phyloP scores from a whole-genome alignment of 1,140 invertebrate genomes.

The Eurosta solidaginis region DNA sequence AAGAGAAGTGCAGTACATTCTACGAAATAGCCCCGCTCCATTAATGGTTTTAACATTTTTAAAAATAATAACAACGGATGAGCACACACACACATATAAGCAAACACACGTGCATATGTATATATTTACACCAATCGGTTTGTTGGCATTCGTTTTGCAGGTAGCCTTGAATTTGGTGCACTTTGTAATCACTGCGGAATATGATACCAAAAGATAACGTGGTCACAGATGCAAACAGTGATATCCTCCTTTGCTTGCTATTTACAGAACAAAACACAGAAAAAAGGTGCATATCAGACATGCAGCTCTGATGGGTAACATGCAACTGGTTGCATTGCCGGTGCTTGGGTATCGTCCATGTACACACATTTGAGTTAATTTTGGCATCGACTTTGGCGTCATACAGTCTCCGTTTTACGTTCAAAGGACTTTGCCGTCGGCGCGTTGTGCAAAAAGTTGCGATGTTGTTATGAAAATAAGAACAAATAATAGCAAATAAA shows the following conservation, averaged over 20 bases:
- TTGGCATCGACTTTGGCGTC: constrained; percentile 28
- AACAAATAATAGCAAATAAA: not conserved
- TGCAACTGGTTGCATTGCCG: too few relatives aligned
- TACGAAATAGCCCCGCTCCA: not conserved
- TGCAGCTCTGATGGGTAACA: not conserved
- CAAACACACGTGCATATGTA: not conserved
- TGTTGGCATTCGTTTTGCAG: not conserved
- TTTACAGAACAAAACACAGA: not conserved
- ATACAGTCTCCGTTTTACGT: constrained; percentile 9
- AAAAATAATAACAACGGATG: not conserved
- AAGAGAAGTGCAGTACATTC: not conserved
- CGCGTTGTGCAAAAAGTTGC: not conserved
- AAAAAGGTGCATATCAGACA: not conserved
- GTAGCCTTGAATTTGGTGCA: not conserved
- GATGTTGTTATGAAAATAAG: not conserved
- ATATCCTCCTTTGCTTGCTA: not conserved
- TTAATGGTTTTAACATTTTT: not conserved
- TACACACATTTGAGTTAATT: not conserved
- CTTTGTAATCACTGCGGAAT: constrained; percentile 1
- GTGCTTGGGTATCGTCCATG: too few relatives aligned
- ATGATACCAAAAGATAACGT: constrained; percentile 7
- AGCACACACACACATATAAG: not conserved
- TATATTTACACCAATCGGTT: too few relatives aligned
- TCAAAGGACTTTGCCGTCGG: not conserved
- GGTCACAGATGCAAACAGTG: not conserved